Conservation (phyloP, 2,113 vertebrate species). For the Ictalurus furcatus region DNA sequence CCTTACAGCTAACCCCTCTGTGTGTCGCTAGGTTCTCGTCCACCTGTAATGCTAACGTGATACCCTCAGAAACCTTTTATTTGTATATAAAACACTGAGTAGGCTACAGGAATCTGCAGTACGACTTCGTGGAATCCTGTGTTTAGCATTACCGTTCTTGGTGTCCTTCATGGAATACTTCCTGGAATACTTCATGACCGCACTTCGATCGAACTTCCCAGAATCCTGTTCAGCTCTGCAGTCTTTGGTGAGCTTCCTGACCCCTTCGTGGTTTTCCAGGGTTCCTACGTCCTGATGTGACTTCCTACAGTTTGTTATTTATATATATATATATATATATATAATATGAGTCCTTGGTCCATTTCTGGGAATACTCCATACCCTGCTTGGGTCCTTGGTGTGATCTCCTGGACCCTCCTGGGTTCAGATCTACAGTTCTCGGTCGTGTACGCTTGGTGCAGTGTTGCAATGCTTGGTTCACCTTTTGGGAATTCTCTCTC, state of each 20-base stretch:
- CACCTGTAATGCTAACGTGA: no score
- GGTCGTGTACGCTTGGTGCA: background rate
- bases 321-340: no score
- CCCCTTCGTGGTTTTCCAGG: no score
- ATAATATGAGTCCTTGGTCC: background rate
- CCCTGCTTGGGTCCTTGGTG: background rate
- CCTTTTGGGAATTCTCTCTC: background rate
- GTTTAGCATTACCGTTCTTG: background rate
- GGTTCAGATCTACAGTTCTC: background rate
- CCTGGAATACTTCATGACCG: background rate
- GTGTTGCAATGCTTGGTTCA: background rate
- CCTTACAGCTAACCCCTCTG: background rate
- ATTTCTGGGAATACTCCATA: background rate
- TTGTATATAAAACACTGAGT: background rate
- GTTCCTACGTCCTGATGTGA: background rate
- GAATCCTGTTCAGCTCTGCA: background rate
- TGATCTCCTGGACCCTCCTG: background rate
- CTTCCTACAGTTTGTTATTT: background rate
- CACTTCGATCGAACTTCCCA: background rate
- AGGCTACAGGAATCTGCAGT: background rate
- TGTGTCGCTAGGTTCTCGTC: background rate
- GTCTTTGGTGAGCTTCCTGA: background rate
- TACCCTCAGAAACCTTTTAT: background rate
- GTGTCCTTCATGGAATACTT: background rate
- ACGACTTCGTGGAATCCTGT: background rate